Base-by-base conservation (phyloP, 2,113 vertebrate species). In the Ramphastos sulfuratus region DNA sequence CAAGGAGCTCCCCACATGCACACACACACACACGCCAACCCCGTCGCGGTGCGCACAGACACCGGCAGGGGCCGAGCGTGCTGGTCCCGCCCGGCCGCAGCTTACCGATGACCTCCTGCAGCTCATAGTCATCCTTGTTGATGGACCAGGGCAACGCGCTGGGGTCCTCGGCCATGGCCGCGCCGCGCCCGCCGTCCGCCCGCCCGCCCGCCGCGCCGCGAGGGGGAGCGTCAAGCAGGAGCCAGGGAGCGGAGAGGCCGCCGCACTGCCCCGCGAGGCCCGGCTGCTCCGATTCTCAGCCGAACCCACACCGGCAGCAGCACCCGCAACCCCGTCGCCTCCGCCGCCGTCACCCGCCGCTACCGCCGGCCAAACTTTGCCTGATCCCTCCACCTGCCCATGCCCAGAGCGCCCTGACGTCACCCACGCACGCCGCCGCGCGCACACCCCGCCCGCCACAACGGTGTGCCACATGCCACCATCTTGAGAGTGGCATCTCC, bases 91-190 rank as follows among this genome's bases (percentile, higher is more conserved):
- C 56, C n/a, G 50, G 50, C n/a, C 16, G 65, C 79, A 35, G 97
- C 99, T 98, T 97, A 99, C 99, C 99, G 96, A 99, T 99, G 95
- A 99, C 99, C 98, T 99, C 99, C 97, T 98, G 98, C 84, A 99
- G 98, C 97, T 99, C 99, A 72, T 99, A 99, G 87, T 99, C 99
- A 98, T 99, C 99, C 97, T 98, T 98, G 98, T 98, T 98, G 98
- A 99, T 99, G 97, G 99, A 98, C 99, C 99, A 99, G 93, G 99
- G 97, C 97, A 99, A 97, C 95, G 98, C 97, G 97, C 98, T 98
- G 97, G 97, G 95, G 97, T 99, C 99, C 98, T 99, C 99, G 96
- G 98, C 98, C 98, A 99, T 99, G 98, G 97, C 98, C 98, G 96
- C 96, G 69, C 85, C 85, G 90, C 56, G 52, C 86, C 58, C 85